Evolutionary conservation across 2,797 vertebrate species (phyloP).

Genomic region (Alouatta caraya): DNA sequence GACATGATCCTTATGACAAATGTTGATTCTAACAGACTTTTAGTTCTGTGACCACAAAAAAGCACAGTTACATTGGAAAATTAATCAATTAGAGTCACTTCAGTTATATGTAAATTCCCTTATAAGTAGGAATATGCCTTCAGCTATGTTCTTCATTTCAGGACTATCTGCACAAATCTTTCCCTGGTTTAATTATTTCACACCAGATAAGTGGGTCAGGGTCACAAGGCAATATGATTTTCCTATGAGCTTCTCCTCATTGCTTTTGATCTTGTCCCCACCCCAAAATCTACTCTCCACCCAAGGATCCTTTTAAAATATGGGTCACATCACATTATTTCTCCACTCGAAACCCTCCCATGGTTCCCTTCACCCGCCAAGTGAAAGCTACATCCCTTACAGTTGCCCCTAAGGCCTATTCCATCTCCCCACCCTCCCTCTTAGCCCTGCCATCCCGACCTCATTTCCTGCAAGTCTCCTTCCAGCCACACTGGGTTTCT

Average conservation of each 20-base stretch:
- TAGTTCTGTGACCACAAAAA: no score
- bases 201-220: background rate
- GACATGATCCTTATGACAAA: background rate
- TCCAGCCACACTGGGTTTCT: background rate
- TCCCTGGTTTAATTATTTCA: background rate
- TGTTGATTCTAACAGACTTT: background rate
- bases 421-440: accelerated
- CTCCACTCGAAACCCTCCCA: background rate
- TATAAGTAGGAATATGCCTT: background rate
- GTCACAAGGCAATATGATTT: background rate
- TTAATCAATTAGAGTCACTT: background rate
- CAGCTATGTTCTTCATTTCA: background rate
- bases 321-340: background rate
- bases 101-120: background rate
- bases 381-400: background rate
- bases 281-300: background rate
- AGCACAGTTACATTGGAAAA: background rate
- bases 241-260: background rate
- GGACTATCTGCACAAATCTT: background rate
- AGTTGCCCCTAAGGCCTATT: background rate
- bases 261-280: background rate
- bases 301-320: background rate
- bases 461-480: background rate
- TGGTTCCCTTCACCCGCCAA: background rate
- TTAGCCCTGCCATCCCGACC: background rate